Evolutionary conservation across 2,888 invertebrate genomes (phyloP), one percentile per base, ranked within the genome.

Genomic region (Venustoraphidia nigricollis): DNA sequence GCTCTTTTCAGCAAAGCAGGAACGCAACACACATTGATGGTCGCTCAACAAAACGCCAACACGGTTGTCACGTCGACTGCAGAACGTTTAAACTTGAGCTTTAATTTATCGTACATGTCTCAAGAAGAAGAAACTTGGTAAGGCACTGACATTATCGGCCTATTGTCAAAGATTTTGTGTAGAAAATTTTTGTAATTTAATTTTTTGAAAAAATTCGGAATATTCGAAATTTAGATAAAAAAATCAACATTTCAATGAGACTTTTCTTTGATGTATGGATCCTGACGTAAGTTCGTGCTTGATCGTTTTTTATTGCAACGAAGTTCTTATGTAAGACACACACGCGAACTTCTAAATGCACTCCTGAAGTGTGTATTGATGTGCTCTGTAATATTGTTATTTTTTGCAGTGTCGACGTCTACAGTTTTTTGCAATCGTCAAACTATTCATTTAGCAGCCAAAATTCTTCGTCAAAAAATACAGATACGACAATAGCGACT

Each of bases 1-100:
- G 83, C 84, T 1, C 77, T 91, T 54, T 93, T 93, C 58, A 90
- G 91, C 34, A 81, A 84, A 58, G 87, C 87, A 56, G 83, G 81
- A 36, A 80, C 79, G 54, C 75, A 77, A 2, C 73, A 79, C 9
- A 68, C 79, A 10, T 72, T 81, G 0, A 77, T 80, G 63, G 73
- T 78, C 1, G 73, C 78, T 1, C 74, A 77, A 1, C 77, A 79
- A 66, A 81, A 79, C 57, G 76, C 79, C 5, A 78, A 78, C 34
- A 68, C 73, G 36, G 73, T 76, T 1, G 71, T 79, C 2, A 73
- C 75, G 1, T 79, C 79, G 51, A 71, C 77, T 1, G 73, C 77
- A 52, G 79, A 81, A 52, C 71, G 73, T 53, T 59, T 77, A 3
- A 76, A 75, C 56, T 66, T 79, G 44, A 76, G 72, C 54, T 77